These are phyloP conservation scores for Triplophysa yarkandensis DNA, from an alignment of 2,797 vertebrate genomes.

Conservation along the genomic window DNA sequence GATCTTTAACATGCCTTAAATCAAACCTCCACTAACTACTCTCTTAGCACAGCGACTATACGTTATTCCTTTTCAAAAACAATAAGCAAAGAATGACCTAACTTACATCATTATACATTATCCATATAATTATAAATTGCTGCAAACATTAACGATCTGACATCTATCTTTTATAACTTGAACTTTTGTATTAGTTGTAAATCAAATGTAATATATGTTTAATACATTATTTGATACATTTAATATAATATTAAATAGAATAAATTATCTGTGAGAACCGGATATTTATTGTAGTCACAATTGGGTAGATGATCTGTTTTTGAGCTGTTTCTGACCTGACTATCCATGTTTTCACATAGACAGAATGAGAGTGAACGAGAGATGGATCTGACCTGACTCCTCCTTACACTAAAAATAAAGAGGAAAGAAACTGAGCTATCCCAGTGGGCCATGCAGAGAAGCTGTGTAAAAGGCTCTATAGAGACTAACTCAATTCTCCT, in stretches of 20 bases:
- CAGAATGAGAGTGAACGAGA: constrained; percentile 21
- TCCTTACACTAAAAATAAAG: constrained; percentile 69
- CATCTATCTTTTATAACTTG: too few relatives aligned
- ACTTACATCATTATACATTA: too few relatives aligned
- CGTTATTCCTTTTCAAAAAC: too few relatives aligned
- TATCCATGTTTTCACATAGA: constrained; percentile 26
- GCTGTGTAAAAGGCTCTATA: constrained; percentile 32
- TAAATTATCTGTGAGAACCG: background rate
- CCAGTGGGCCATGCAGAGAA: constrained; percentile 47
- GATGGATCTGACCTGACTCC: constrained; percentile 53
- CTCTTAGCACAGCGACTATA: constrained; percentile 3
- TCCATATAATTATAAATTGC: too few relatives aligned
- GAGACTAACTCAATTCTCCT: constrained; percentile 43
- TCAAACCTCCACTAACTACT: background rate
- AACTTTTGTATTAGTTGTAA: too few relatives aligned
- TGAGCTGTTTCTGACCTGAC: constrained; percentile 30
- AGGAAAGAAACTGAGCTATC: constrained; percentile 57
- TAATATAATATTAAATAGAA: too few relatives aligned
- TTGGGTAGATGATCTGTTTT: constrained; percentile 26
- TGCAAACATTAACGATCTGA: too few relatives aligned
- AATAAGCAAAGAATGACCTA: too few relatives aligned
- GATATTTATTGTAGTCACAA: background rate
- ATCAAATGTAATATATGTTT: too few relatives aligned
- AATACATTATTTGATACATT: too few relatives aligned
- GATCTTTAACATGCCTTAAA: constrained; percentile 9